Percentiles rank a stretch among this genome's conserved stretches.
Evolutionary conservation across 2,113 vertebrate species (phyloP).

Genomic region (Vidua chalybeata): DNA sequence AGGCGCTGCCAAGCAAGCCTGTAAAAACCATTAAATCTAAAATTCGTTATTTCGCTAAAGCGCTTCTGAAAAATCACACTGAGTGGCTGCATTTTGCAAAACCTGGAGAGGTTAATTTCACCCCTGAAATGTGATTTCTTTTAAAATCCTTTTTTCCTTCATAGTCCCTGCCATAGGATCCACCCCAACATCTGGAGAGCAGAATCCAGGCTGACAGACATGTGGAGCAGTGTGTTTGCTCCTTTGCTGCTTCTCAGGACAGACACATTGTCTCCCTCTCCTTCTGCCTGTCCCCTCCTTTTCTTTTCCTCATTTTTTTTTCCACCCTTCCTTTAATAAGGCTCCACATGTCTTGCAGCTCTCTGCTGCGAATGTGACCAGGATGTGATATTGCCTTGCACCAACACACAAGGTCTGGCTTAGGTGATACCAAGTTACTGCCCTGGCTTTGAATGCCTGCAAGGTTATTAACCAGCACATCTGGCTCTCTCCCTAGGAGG

Average conservation of each 20-base stretch:
- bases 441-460: constrained; percentile 51
- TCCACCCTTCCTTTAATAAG: constrained; percentile 35
- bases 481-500: constrained; percentile 69
- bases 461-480: constrained; percentile 59
- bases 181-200: constrained; percentile 78
- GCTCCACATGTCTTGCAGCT: constrained; percentile 52
- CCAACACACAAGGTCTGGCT: constrained; percentile 57
- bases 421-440: constrained; percentile 72
- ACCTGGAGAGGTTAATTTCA: constrained; percentile 46
- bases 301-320: not conserved
- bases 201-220: constrained; percentile 68
- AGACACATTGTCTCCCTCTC: constrained; percentile 52
- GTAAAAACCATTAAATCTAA: not conserved
- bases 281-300: constrained; percentile 49
- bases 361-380: constrained; percentile 66
- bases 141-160: constrained; percentile 58
- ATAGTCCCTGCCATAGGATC: constrained; percentile 42
- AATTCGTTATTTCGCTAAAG: not conserved
- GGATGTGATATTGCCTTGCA: constrained; percentile 61
- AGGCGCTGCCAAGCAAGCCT: not conserved
- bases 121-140: constrained; percentile 65
- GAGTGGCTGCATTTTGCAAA: not conserved
- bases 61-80: constrained; percentile 8
- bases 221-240: constrained; percentile 69
- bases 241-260: constrained; percentile 67